Evolutionary conservation across 2,113 vertebrate genomes (phyloP), one percentile per base, ranked within the genome.

Genomic region (Pleuronectes platessa): DNA sequence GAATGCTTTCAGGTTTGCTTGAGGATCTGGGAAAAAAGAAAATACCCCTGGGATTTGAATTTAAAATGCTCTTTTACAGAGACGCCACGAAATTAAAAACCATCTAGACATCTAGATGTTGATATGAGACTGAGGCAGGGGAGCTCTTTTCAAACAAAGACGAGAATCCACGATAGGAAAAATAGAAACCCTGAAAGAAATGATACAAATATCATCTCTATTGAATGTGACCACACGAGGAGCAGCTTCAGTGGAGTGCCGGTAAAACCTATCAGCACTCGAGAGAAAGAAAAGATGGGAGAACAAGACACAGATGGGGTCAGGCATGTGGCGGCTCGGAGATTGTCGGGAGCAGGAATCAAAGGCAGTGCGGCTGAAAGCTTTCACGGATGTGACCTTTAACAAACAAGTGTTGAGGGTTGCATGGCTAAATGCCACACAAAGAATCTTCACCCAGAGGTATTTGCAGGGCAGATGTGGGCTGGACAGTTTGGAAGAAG

Each of bases 331-430:
- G 7, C 45, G 45, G 3, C 15, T 58, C 61, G 8, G 73, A 10
- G 3, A 21, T 3, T 58, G 58, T 31, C 40, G 21, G 47, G 18
- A 73, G 68, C 2, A 7, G 42, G 76, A 79, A 67, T 61, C 10
- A 35, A 60, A n/a, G 53, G 62, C 53, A 3, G 61, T 5, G 35
- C 27, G 27, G 42, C 21, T 42, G 58, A 78, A 87, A 82, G 84
- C 78, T 84, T 89, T 87, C 77, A 77, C 61, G 37, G 55, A 73
- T 40, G 35, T 81, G 87, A 89, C 87, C 87, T 90, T 90, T 87
- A 42, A 31, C 60, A 67, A 80, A 75, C 21, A 67, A 60, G 68
- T 64, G 80, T n/a, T 74, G 40, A 60, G 71, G 54, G 60, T 42
- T 40, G 54, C 2, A 7, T 61, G 64, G 71, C 27, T 23, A 71